phyloP scores from a whole-genome alignment of 2,888 invertebrate species.

The Xylota segnis region DNA sequence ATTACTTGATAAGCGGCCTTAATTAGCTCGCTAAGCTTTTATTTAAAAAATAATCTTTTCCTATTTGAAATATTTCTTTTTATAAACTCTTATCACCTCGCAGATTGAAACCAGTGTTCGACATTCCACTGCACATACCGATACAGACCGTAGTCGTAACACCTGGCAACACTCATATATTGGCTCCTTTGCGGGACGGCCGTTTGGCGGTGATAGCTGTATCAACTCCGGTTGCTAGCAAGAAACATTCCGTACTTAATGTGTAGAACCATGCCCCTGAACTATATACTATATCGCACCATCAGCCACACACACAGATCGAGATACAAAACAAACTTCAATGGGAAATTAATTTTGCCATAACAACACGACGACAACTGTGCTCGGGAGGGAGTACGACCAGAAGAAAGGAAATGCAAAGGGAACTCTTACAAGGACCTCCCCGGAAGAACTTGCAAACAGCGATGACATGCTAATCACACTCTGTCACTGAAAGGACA shows the following conservation, averaged over 20 bases:
- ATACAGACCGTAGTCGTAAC: conserved; percentile 85
- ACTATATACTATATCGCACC: conserved; percentile 23
- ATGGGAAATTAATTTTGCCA: conserved; percentile 52
- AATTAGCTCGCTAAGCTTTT: conserved; percentile 44
- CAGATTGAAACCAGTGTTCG: conserved; percentile 85
- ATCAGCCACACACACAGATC: conserved; percentile 10
- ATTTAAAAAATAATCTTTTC: conserved; percentile 32
- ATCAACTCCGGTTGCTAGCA: conserved; percentile 82
- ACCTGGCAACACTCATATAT: conserved; percentile 86
- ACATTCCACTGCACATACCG: conserved; percentile 85
- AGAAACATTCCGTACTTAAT: conserved; percentile 84
- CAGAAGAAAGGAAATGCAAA: too few relatives aligned
- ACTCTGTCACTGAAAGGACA: conserved; percentile 27
- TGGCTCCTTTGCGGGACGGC: conserved; percentile 87
- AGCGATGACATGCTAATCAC: conserved; percentile 34
- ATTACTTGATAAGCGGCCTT: conserved; percentile 58
- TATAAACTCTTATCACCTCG: conserved; percentile 49
- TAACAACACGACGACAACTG: conserved; percentile 34
- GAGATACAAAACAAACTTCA: conserved; percentile 26
- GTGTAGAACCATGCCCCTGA: conserved; percentile 78
- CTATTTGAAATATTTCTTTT: background rate
- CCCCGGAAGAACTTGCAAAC: conserved; percentile 18
- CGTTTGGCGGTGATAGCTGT: conserved; percentile 85
- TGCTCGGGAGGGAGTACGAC: too few relatives aligned
- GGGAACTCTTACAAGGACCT: conserved; percentile 57